A percentile compares a stretch with the other conserved stretches of the same genome.
phyloP scores from a whole-genome alignment of 2,113 vertebrate species.

The Tetrax tetrax region DNA sequence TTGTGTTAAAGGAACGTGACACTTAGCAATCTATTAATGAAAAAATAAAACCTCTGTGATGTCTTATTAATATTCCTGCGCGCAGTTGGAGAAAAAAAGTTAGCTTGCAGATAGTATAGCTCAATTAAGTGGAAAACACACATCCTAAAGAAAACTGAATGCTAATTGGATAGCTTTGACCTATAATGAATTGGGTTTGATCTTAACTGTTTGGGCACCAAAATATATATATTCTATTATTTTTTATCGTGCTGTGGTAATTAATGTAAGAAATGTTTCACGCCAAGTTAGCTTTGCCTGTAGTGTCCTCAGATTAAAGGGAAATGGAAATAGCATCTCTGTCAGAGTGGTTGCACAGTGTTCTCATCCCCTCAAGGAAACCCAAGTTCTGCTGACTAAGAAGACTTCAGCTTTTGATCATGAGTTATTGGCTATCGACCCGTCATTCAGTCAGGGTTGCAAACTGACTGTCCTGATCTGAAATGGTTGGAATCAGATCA shows the following conservation, averaged over 20 bases:
- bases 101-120: conserved; percentile 51
- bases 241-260: conserved; percentile 70
- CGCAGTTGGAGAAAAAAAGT: conserved; percentile 30
- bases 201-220: conserved; percentile 21
- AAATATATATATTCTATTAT: conserved; percentile 8
- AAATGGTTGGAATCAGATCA: conserved; percentile 55
- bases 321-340: conserved; percentile 60
- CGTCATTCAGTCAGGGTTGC: conserved; percentile 67
- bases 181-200: conserved; percentile 58
- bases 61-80: conserved; percentile 47
- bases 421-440: conserved; percentile 75
- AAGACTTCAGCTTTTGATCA: conserved; percentile 75
- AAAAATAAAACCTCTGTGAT: not conserved
- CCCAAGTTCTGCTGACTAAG: conserved; percentile 73
- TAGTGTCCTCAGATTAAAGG: conserved; percentile 73
- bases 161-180: conserved; percentile 14
- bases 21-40: conserved; percentile 17
- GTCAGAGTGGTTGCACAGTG: conserved; percentile 38
- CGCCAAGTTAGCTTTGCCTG: conserved; percentile 46
- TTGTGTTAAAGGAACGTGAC: not conserved
- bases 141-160: not conserved
- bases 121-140: conserved; percentile 67
- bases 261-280: conserved; percentile 68
- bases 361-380: conserved; percentile 72
- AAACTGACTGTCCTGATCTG: conserved; percentile 59